phyloP scores from a whole-genome alignment of 1,140 invertebrate species.

The Luehdorfia chinensis region DNA sequence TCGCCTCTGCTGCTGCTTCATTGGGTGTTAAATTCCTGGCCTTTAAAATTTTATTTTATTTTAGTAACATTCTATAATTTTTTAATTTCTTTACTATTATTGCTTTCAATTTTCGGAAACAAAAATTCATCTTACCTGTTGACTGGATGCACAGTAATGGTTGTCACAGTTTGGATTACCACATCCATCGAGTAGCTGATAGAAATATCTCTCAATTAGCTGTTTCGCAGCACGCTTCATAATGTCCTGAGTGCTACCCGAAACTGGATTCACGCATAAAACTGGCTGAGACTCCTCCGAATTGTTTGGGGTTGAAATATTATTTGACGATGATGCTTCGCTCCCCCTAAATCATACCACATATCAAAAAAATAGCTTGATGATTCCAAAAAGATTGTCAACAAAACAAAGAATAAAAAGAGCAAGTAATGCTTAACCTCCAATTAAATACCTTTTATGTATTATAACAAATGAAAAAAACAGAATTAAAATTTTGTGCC shows the following conservation, averaged over 20 bases:
- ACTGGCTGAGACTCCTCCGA: conserved; percentile 41
- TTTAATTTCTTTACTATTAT: too few species aligned
- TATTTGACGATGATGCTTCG: conserved; percentile 74
- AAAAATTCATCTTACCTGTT: conserved; percentile 79
- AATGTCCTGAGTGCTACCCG: conserved; percentile 74
- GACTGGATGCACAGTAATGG: conserved; percentile 92
- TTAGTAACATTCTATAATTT: too few species aligned
- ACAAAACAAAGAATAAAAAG: conserved; percentile 60
- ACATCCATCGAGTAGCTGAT: conserved; percentile 93
- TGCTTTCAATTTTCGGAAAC: too few species aligned
- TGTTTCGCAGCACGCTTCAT: conserved; percentile 94
- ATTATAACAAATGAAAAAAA: neutral
- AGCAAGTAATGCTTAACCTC: conserved; percentile 69
- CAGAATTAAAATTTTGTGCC: conserved; percentile 6
- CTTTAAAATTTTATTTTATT: conserved; percentile 59
- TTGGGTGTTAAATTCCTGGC: conserved; percentile 87
- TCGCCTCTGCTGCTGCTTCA: conserved; percentile 91
- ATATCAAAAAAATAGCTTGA: conserved; percentile 1
- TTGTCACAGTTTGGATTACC: conserved; percentile 91
- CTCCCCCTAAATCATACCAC: conserved; percentile 53
- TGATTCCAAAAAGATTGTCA: conserved; percentile 4
- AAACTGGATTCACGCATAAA: conserved; percentile 50
- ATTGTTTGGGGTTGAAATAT: conserved; percentile 44
- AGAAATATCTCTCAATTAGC: conserved; percentile 94
- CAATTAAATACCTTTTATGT: conserved; percentile 13